Conservation (phyloP, 2,113 vertebrate species). For the Syngnathus typhle region DNA sequence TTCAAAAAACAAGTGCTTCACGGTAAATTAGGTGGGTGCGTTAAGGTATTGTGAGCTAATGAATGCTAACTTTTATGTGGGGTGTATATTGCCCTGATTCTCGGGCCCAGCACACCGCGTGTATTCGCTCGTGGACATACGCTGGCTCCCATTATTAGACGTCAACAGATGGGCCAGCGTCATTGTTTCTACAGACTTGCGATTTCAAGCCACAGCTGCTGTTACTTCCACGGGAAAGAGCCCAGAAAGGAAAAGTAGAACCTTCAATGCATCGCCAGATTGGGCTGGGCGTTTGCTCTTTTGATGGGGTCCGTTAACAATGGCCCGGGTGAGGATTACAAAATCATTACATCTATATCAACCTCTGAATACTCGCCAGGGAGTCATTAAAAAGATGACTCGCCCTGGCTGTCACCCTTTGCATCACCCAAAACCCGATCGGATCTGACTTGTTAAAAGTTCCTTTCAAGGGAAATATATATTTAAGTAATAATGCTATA, state of each 20-base stretch:
- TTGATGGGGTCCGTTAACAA: slow-evolving; percentile 70
- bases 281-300: slow-evolving; percentile 72
- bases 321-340: slow-evolving; percentile 67
- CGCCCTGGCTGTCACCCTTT: slow-evolving; percentile 39
- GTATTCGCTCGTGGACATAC: slow-evolving; percentile 89
- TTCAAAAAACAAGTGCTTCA: slow-evolving; percentile 77
- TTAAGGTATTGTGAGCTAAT: slow-evolving; percentile 79
- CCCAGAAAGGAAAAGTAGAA: slow-evolving; percentile 54
- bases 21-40: slow-evolving; percentile 77
- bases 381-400: slow-evolving; percentile 47
- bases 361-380: slow-evolving; percentile 57
- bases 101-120: slow-evolving; percentile 76
- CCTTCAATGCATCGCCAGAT: slow-evolving; percentile 62
- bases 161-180: slow-evolving; percentile 90
- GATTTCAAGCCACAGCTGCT: slow-evolving; percentile 94
- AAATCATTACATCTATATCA: slow-evolving; percentile 76
- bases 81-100: slow-evolving; percentile 87
- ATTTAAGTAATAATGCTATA: neutral
- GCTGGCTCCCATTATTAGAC: slow-evolving; percentile 79
- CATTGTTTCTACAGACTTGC: slow-evolving; percentile 77
- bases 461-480: neutral
- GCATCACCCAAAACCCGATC: neutral
- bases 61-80: slow-evolving; percentile 91
- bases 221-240: slow-evolving; percentile 72
- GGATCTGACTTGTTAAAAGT: neutral